These are phyloP conservation scores for Acrobasis suavella DNA, from an alignment of 2,888 invertebrate species.

Conservation along the genomic window DNA sequence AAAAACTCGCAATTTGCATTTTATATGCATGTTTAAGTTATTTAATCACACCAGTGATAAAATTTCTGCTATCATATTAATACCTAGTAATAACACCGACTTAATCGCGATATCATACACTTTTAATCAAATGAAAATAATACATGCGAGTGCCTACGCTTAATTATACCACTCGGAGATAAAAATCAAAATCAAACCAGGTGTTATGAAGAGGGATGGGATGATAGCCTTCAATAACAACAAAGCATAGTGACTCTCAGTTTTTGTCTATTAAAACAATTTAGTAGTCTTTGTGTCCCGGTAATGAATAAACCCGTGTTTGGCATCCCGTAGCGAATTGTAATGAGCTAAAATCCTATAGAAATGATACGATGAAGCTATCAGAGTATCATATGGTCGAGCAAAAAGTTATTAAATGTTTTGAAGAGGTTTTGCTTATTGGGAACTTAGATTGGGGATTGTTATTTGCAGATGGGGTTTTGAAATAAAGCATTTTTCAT, in stretches of 20 bases:
- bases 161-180: conserved; percentile 67
- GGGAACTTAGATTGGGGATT: no score
- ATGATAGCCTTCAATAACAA: conserved; percentile 58
- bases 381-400: conserved; percentile 64
- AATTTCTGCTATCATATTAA: no score
- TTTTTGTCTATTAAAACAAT: conserved; percentile 77
- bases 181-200: conserved; percentile 66
- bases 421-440: not conserved
- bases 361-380: conserved; percentile 72
- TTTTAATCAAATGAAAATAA: conserved; percentile 23
- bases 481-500: no score
- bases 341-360: conserved; percentile 71
- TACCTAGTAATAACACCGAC: conserved; percentile 1
- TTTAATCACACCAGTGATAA: no score
- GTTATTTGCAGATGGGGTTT: no score
- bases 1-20: no score
- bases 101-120: conserved; percentile 3
- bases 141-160: conserved; percentile 27
- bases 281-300: conserved; percentile 71
- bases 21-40: no score
- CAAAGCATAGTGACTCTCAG: conserved; percentile 72
- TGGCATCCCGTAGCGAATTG: conserved; percentile 71
- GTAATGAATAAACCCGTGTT: conserved; percentile 61
- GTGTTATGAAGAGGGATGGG: conserved; percentile 62
- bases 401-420: conserved; percentile 15